These are phyloP conservation scores for Jordanella pulchra DNA, from an alignment of 2,797 vertebrate species.

Conservation along the genomic window DNA sequence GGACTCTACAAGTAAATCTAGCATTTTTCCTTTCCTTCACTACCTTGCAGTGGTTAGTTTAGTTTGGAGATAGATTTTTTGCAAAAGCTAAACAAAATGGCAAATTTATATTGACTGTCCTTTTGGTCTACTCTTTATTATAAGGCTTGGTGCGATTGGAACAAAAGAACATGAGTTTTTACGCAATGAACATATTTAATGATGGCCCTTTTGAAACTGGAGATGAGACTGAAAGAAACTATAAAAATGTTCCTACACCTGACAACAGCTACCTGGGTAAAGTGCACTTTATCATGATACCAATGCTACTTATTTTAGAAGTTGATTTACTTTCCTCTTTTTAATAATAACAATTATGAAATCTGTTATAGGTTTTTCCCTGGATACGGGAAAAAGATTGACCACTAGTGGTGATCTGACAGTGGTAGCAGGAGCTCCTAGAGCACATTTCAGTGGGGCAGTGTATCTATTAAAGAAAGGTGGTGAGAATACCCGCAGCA, in stretches of 20 bases:
- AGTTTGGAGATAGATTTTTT: background rate
- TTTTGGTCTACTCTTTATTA: constrained; percentile 14
- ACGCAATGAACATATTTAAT: constrained; percentile 80
- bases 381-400: constrained; percentile 89
- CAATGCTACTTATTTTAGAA: background rate
- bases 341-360: background rate
- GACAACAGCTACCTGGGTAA: constrained; percentile 97
- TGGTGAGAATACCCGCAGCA: accelerated
- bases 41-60: background rate
- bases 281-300: constrained; percentile 14
- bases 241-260: constrained; percentile 85
- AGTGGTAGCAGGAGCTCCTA: constrained; percentile 94
- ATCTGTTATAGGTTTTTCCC: constrained; percentile 87
- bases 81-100: background rate
- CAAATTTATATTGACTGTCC: background rate
- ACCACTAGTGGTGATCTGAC: constrained; percentile 83
- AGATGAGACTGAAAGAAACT: constrained; percentile 80
- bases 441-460: constrained; percentile 91
- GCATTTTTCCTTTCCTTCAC: background rate
- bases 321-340: background rate
- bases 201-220: constrained; percentile 94
- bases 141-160: constrained; percentile 92
- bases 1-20: background rate
- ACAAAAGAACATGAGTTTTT: constrained; percentile 86
- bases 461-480: constrained; percentile 89